Base-by-base conservation (phyloP, 2,797 vertebrate species). In the Varecia variegata region DNA sequence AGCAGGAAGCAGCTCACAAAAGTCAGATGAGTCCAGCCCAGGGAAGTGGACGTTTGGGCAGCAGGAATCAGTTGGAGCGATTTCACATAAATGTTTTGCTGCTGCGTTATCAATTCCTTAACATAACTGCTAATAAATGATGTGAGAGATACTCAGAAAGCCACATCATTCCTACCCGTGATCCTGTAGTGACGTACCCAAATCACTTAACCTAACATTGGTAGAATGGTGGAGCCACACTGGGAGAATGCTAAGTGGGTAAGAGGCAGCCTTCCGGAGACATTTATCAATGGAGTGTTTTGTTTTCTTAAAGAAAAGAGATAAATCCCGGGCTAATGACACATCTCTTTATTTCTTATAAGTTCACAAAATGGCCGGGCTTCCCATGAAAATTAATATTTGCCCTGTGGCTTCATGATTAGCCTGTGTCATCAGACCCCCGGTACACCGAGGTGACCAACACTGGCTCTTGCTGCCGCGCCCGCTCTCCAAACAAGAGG, bases 341-440 rank as follows among this genome's bases (percentile, higher is more conserved):
- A 88, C 89, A 86, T 98, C 93, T 98, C 88, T 96, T 94, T 96
- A 76, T 96, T 97, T 98, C 97, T 98, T 95, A 96, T 95, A 97
- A 97, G 92, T 88, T 98, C 97, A 98, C 97, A 93, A 88, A 97
- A 95, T 92, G 93, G 95, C 97, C 95, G 86, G 88, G 93, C 82
- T 97, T 98, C 96, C 96, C 95, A 96, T 97, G 97, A 98, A 98
- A 98, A 98, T 97, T 96, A 97, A 94, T 90, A 95, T 97, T 98
- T 97, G 86, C 89, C 95, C 95, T 87, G 85, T 32, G 65, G 95
- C 87, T 96, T 92, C 54, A 32, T 81, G 90, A 95, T 97, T 96
- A 79, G 95, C 92, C 87, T 91, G 79, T 97, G 97, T 96, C 77
- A 93, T 96, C 96, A 97, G 97, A 96, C 80, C 90, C 97, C 71